Conservation (phyloP, 2,888 invertebrate species). For the Trachelus tabidus region DNA sequence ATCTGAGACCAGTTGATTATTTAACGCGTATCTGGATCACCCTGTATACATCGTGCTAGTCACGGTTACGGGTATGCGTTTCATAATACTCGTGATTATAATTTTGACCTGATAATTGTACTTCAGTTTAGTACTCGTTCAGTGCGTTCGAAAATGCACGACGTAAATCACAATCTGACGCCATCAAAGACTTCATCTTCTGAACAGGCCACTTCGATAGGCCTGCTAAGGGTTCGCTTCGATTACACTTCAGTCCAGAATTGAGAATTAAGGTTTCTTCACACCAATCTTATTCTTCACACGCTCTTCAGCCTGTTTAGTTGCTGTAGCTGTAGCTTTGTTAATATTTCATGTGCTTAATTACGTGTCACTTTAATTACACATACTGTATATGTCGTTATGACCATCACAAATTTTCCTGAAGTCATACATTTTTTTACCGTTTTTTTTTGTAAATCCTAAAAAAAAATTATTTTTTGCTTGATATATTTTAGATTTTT, state of each 20-base stretch:
- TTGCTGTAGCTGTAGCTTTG: not conserved
- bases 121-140: not conserved
- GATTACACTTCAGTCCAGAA: not conserved
- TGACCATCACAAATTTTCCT: too few species aligned
- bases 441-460: too few species aligned
- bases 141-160: not conserved
- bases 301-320: not conserved
- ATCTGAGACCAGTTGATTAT: not conserved
- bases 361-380: too few species aligned
- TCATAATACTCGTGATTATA: not conserved
- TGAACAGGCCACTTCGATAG: not conserved
- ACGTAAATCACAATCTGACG: not conserved
- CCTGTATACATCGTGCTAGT: not conserved
- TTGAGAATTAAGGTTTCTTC: not conserved
- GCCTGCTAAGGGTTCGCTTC: not conserved
- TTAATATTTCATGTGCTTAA: too few species aligned
- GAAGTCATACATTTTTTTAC: too few species aligned
- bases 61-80: too few species aligned
- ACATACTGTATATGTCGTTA: too few species aligned
- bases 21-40: not conserved
- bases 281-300: too few species aligned
- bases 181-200: not conserved
- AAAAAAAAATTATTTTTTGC: too few species aligned
- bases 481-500: too few species aligned
- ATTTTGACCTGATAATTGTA: not conserved